A percentile compares a stretch with the other conserved stretches of the same genome.
These are phyloP conservation scores for Ophion costatus DNA, from an alignment of 2,888 invertebrate genomes.

Conservation along the genomic window DNA sequence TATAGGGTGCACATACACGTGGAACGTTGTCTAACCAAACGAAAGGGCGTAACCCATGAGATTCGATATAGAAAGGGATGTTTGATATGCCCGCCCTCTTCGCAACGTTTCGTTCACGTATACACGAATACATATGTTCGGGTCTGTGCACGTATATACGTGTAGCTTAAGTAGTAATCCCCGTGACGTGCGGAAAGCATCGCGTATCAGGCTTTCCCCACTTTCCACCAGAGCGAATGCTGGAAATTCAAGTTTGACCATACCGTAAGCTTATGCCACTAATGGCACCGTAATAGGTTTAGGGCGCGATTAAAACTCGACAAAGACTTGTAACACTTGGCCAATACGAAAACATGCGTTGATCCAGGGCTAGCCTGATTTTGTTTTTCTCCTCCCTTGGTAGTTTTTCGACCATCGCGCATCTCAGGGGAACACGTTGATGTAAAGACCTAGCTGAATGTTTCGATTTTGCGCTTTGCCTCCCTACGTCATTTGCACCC, in stretches of 20 bases:
- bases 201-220: conserved; percentile 39
- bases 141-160: background rate
- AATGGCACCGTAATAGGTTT: conserved; percentile 35
- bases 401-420: background rate
- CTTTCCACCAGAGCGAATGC: conserved; percentile 47
- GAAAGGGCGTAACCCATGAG: conserved; percentile 5
- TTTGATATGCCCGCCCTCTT: background rate
- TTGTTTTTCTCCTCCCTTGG: background rate
- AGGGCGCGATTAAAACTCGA: conserved; percentile 8
- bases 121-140: background rate
- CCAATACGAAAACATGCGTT: background rate
- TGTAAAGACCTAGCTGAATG: background rate
- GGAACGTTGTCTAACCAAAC: background rate
- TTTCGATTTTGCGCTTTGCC: background rate
- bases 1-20: conserved; percentile 11
- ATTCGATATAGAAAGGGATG: conserved; percentile 7
- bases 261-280: conserved; percentile 44
- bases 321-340: background rate
- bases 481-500: too few species aligned
- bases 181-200: conserved; percentile 58
- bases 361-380: background rate
- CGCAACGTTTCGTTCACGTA: background rate
- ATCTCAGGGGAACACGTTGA: background rate
- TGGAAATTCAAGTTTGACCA: conserved; percentile 32
- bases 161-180: conserved; percentile 51